Conservation (phyloP, 2,113 vertebrate genomes). For the Tachuris rubrigastra region DNA sequence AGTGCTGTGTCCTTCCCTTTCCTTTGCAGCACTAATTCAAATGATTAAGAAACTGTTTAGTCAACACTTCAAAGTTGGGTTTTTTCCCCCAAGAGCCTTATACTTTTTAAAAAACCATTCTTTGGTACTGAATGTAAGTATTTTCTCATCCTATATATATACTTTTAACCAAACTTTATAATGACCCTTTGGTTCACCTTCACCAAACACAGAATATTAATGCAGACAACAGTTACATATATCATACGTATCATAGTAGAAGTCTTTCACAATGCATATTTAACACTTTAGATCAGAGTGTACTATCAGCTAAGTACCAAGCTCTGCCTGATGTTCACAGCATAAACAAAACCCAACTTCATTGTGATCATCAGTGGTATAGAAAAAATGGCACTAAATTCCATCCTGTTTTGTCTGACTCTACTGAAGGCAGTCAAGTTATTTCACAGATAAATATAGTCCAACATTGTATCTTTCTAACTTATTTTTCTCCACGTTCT, state of each 20-base stretch:
- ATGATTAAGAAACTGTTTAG: neutral
- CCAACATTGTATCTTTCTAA: neutral
- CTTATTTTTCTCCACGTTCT: conserved; percentile 60
- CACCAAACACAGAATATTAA: neutral
- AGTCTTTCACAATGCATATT: neutral
- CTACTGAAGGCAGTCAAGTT: neutral
- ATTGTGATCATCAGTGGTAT: neutral
- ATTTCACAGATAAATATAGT: neutral
- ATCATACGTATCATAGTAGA: neutral
- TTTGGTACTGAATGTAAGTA: fast-evolving
- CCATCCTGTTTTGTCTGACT: neutral
- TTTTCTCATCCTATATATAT: neutral
- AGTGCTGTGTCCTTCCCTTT: neutral
- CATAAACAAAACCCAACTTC: neutral
- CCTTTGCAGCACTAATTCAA: neutral
- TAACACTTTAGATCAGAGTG: neutral
- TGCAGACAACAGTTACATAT: neutral
- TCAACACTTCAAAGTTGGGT: neutral
- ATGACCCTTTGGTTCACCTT: neutral
- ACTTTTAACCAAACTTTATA: neutral
- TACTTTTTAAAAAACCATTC: neutral
- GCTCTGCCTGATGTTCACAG: neutral
- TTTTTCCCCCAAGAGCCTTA: neutral
- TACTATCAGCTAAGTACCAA: neutral
- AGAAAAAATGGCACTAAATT: neutral